Percentiles rank a stretch among this genome's conserved stretches.
Conservation (phyloP, 2,797 vertebrate species). For the Muscicapa comitata region DNA sequence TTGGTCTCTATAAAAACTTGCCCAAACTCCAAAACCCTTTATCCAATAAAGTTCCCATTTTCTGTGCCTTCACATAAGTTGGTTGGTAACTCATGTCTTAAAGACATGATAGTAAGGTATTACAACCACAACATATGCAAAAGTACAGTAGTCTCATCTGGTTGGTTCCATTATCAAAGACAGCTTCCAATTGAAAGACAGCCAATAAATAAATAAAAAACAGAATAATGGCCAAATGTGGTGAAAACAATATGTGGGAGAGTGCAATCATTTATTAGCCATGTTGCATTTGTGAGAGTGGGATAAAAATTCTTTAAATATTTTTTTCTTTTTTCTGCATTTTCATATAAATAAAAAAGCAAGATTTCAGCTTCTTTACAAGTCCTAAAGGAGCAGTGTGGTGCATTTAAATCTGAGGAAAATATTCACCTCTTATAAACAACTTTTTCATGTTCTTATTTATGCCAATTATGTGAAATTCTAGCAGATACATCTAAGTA, state of each 20-base stretch:
- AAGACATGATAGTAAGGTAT: background rate
- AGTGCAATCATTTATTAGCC: background rate
- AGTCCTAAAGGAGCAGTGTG: background rate
- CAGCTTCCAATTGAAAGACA: background rate
- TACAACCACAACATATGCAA: background rate
- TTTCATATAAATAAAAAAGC: background rate
- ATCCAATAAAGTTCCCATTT: background rate
- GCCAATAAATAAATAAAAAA: background rate
- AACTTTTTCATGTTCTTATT: background rate
- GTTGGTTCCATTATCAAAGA: background rate
- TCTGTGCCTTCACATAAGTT: background rate
- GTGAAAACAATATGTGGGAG: background rate
- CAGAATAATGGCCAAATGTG: background rate
- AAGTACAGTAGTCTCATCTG: background rate
- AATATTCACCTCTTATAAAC: background rate
- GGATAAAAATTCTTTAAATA: accelerated
- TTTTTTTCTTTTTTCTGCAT: background rate
- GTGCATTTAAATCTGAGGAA: background rate
- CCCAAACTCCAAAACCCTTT: background rate
- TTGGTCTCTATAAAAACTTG: background rate
- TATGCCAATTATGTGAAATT: background rate
- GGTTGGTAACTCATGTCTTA: background rate
- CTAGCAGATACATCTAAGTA: background rate
- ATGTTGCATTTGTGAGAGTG: background rate
- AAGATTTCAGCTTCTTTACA: background rate